These are phyloP conservation scores for Dryocosmus kuriphilus DNA, from an alignment of 2,888 invertebrate genomes.

Conservation along the genomic window DNA sequence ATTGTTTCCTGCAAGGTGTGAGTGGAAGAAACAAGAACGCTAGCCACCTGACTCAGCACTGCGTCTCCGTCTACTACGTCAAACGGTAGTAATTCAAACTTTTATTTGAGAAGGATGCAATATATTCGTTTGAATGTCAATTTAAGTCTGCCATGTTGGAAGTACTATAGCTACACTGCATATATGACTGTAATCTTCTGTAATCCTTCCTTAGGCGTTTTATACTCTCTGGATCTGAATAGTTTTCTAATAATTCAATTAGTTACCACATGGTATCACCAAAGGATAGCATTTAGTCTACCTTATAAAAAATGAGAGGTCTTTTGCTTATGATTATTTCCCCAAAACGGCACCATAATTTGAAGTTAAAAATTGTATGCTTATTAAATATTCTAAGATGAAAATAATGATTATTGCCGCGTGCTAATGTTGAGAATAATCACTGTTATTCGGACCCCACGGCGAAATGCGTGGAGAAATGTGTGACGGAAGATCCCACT, in stretches of 20 bases:
- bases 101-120: constrained; percentile 72
- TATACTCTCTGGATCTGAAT: background rate
- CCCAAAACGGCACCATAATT: background rate
- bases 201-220: constrained; percentile 45
- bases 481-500: constrained; percentile 50
- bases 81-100: constrained; percentile 71
- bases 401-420: background rate
- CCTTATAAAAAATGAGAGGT: background rate
- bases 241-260: no score
- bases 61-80: constrained; percentile 65
- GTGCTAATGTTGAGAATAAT: constrained; percentile 41
- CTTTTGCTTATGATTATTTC: background rate
- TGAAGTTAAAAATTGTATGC: background rate
- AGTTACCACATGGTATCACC: no score
- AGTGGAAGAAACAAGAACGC: constrained; percentile 73
- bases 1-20: constrained; percentile 77
- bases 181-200: constrained; percentile 52
- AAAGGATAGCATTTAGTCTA: background rate
- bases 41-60: constrained; percentile 74
- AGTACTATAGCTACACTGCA: constrained; percentile 42
- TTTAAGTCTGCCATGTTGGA: constrained; percentile 51
- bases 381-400: background rate
- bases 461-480: constrained; percentile 43
- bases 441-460: constrained; percentile 49
- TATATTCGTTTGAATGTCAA: constrained; percentile 67